Percentiles rank a stretch among this genome's conserved stretches.
These are phyloP conservation scores for Micropoecilia bifurca DNA, from an alignment of 2,797 vertebrate species.

Conservation along the genomic window DNA sequence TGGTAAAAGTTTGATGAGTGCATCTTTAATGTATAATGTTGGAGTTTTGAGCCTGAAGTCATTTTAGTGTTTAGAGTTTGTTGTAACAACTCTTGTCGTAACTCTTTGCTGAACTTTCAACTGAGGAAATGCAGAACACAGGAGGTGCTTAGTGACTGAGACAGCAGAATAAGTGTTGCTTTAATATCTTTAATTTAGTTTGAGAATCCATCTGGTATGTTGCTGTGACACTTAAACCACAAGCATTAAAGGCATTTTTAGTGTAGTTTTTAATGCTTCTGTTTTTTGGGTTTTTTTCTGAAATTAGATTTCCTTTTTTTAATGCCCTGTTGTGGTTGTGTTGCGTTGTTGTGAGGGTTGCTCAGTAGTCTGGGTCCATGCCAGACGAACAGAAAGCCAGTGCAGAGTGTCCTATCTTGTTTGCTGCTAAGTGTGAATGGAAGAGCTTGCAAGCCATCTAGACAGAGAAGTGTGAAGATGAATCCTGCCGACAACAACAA, in stretches of 20 bases:
- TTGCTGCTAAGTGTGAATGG: constrained; percentile 73
- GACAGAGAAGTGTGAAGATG: constrained; percentile 72
- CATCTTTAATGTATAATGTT: constrained; percentile 12
- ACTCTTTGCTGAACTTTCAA: constrained; percentile 16
- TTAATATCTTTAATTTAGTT: constrained; percentile 22
- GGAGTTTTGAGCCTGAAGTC: neutral
- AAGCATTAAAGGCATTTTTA: neutral
- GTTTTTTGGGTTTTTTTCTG: neutral
- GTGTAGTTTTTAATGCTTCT: neutral
- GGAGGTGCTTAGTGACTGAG: constrained; percentile 27
- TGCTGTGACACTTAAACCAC: neutral
- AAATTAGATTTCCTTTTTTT: constrained; percentile 5
- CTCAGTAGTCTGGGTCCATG: constrained; percentile 53
- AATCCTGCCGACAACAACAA: constrained; percentile 63
- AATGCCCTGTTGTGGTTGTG: constrained; percentile 47
- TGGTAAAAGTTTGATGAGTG: neutral
- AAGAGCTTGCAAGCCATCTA: constrained; percentile 71
- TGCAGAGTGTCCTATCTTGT: constrained; percentile 64
- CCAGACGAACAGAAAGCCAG: constrained; percentile 60
- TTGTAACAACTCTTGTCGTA: neutral
- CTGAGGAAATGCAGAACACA: constrained; percentile 5
- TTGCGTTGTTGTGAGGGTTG: constrained; percentile 57
- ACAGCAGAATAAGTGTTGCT: constrained; percentile 10
- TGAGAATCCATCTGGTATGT: neutral
- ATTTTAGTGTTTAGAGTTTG: constrained; percentile 26